These are phyloP conservation scores for Martes martes DNA, from an alignment of 2,113 vertebrate genomes.

Conservation along the genomic window DNA sequence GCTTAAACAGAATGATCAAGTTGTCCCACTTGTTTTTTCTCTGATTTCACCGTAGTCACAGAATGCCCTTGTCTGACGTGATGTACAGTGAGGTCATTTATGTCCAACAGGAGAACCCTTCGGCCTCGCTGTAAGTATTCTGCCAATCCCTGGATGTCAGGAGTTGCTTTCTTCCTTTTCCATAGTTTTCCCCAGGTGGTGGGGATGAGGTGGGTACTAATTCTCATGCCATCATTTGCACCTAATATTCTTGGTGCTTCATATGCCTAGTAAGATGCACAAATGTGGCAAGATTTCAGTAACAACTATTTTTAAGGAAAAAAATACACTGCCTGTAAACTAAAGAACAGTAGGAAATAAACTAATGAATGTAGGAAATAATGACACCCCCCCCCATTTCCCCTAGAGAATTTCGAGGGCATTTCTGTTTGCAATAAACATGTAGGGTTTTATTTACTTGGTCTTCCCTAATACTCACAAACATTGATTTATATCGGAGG, in stretches of 20 bases:
- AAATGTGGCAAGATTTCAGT: background rate
- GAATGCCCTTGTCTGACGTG: background rate
- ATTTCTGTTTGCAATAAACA: conserved; percentile 31
- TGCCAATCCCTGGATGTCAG: background rate
- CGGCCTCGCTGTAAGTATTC: background rate
- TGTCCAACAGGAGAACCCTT: background rate
- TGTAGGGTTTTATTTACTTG: conserved; percentile 14
- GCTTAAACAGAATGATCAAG: background rate
- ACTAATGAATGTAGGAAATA: background rate
- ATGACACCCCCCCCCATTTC: background rate
- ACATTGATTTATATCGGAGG: conserved; percentile 47
- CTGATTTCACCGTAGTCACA: background rate
- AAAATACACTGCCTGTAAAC: background rate
- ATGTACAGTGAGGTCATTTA: background rate
- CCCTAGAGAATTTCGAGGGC: background rate
- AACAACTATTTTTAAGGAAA: background rate
- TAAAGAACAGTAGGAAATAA: background rate
- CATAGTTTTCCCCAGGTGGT: background rate
- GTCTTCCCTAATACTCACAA: conserved; percentile 29
- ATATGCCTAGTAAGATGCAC: background rate
- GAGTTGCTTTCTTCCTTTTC: background rate
- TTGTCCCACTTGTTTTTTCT: background rate
- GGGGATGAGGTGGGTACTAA: background rate
- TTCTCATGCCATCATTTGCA: background rate
- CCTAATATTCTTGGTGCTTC: background rate